These are phyloP conservation scores for Dufourea novaeangliae DNA, from an alignment of 1,140 invertebrate genomes.

Conservation along the genomic window DNA sequence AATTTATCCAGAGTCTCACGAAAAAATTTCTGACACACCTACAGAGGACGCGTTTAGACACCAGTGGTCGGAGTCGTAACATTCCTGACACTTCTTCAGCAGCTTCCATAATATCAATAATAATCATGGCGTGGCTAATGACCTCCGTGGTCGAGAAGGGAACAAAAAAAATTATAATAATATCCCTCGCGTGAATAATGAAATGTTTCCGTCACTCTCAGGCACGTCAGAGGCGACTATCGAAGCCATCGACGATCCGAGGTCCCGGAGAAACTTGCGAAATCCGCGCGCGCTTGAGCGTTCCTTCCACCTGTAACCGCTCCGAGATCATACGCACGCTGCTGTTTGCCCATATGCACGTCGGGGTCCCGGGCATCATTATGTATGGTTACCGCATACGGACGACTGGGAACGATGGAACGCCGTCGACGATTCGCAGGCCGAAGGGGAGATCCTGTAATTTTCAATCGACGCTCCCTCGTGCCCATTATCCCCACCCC, in stretches of 20 bases:
- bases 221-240: not conserved
- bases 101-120: too few relatives aligned
- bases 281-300: constrained; percentile 15
- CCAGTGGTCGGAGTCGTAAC: too few relatives aligned
- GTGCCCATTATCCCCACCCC: constrained; percentile 24
- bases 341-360: not conserved
- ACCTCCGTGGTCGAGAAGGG: not conserved
- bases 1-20: too few relatives aligned
- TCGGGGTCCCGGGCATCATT: constrained; percentile 4
- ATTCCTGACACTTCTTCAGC: too few relatives aligned
- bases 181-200: not conserved
- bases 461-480: constrained; percentile 48
- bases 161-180: not conserved
- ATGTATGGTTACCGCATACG: constrained; percentile 10
- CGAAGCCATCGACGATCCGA: constrained; percentile 5
- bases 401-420: not conserved
- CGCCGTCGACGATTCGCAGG: constrained; percentile 13
- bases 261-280: constrained; percentile 4
- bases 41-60: too few relatives aligned
- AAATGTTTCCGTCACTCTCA: constrained; percentile 24
- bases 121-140: too few relatives aligned
- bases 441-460: constrained; percentile 9
- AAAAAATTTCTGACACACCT: too few relatives aligned
- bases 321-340: constrained; percentile 16
- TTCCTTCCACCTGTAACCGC: not conserved